These are phyloP conservation scores for Dasyornis broadbenti DNA, from an alignment of 2,113 vertebrate genomes.

Conservation along the genomic window DNA sequence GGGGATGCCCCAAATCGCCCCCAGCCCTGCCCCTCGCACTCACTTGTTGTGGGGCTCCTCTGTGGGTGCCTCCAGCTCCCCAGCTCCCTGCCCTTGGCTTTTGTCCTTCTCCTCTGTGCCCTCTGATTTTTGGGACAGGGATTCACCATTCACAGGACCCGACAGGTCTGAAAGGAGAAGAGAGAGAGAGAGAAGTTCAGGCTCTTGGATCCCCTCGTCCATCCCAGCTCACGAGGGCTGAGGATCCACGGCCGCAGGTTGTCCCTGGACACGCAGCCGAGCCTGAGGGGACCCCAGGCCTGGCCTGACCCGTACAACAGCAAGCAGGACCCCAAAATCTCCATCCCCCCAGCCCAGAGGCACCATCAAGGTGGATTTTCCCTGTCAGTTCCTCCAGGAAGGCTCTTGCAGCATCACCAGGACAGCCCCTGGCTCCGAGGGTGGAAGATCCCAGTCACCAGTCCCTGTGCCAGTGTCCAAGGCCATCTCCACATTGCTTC, in stretches of 20 bases:
- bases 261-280: accelerated
- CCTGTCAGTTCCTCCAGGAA: background rate
- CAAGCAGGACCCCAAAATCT: background rate
- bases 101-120: slow-evolving; percentile 62
- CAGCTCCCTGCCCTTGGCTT: slow-evolving; percentile 35
- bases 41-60: slow-evolving; percentile 68
- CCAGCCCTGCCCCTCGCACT: background rate
- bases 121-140: slow-evolving; percentile 72
- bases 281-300: background rate
- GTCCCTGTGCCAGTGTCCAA: background rate
- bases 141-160: slow-evolving; percentile 85
- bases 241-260: background rate
- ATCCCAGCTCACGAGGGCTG: accelerated
- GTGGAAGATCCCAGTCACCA: background rate
- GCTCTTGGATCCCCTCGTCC: accelerated
- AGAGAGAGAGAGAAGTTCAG: background rate
- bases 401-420: background rate
- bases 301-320: background rate
- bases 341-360: background rate
- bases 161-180: slow-evolving; percentile 65
- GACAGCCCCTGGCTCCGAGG: accelerated
- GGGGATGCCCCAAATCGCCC: accelerated
- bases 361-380: background rate
- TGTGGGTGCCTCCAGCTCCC: background rate
- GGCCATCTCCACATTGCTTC: background rate